Base-by-base conservation (phyloP, 2,888 invertebrate genomes). In the Mesoligia furuncula region DNA sequence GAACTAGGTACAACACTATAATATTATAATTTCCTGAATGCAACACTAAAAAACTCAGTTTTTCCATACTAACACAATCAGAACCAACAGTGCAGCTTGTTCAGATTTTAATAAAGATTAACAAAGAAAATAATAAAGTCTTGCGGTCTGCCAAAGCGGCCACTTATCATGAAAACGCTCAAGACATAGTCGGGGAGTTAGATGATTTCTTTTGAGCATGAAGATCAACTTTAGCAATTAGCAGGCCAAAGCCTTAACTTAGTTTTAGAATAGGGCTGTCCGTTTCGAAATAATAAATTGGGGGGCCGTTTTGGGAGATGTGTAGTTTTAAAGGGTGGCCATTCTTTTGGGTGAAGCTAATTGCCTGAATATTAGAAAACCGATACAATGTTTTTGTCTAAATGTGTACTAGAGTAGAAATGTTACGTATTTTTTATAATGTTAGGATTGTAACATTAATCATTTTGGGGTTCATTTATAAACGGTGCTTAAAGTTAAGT, bases 181-280 rank as follows among this genome's bases (percentile, higher is more conserved):
- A 77, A 75, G 65, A 65, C 31, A 68, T 75, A 75, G 74, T 74
- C 79, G 39, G 27, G 67, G 65, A 77, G 54, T 39, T 45, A 62
- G 69, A 85, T 81, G 82, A 80, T 86, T 90, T 89, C 85, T 88
- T 88, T 90, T 85, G 76, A 80, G 75, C 81, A 78, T 88, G 85
- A 87, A 83, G 83, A 84, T 75, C 45, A 90, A 90, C 83, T 89
- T 90, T 67, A 61, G 75, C 87, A 90, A 91, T 91, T 91, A 87
- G 85, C 73, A 65, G 78, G 80, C 82, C 85, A 85, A 84, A 77
- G 81, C 59, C 78, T 71, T 87, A 83, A 84, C 77, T 77, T 80
- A 79, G 77, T 77, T 83, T 87, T 54, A 17, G 2, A 42, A 61
- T 80, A 89, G 89, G 88, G 89, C 48, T 86, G 80, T 11, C 74